These are phyloP conservation scores for Fregata magnificens DNA, from an alignment of 2,113 vertebrate genomes.

Conservation along the genomic window DNA sequence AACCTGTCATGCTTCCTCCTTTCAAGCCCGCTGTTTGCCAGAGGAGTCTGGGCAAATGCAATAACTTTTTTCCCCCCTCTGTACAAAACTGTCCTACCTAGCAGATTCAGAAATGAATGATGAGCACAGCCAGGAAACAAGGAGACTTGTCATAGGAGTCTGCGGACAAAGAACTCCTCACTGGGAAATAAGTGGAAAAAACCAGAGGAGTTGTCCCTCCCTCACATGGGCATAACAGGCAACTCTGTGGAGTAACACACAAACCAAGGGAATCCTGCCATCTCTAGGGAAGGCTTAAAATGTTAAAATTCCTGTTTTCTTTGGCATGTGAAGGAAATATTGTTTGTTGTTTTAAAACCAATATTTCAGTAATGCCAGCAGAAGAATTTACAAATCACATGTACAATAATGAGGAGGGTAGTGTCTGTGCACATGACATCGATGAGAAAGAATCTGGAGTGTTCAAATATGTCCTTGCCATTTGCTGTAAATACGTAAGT, in stretches of 20 bases:
- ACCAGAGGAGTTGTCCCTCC: fast-evolving
- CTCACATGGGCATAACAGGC: background rate
- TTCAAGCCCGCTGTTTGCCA: background rate
- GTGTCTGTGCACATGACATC: background rate
- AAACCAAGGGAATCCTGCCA: conserved; percentile 8
- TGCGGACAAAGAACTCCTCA: background rate
- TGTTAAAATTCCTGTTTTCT: background rate
- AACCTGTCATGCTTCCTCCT: background rate
- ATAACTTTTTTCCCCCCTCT: background rate
- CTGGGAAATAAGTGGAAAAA: conserved; percentile 33
- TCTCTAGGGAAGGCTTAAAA: conserved; percentile 27
- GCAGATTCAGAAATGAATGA: background rate
- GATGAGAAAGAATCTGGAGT: background rate
- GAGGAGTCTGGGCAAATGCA: background rate
- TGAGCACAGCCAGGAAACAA: background rate
- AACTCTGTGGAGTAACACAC: background rate
- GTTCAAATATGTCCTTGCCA: fast-evolving
- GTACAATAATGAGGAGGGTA: background rate
- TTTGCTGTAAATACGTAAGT: background rate
- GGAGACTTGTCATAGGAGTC: background rate
- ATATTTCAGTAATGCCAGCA: background rate
- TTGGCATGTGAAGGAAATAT: background rate
- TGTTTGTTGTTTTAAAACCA: background rate
- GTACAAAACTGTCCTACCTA: background rate
- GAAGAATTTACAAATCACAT: background rate